A percentile compares a stretch with the other conserved stretches of the same genome.
These are phyloP conservation scores for Frankliniella fusca DNA, from an alignment of 2,888 invertebrate species.

Conservation along the genomic window DNA sequence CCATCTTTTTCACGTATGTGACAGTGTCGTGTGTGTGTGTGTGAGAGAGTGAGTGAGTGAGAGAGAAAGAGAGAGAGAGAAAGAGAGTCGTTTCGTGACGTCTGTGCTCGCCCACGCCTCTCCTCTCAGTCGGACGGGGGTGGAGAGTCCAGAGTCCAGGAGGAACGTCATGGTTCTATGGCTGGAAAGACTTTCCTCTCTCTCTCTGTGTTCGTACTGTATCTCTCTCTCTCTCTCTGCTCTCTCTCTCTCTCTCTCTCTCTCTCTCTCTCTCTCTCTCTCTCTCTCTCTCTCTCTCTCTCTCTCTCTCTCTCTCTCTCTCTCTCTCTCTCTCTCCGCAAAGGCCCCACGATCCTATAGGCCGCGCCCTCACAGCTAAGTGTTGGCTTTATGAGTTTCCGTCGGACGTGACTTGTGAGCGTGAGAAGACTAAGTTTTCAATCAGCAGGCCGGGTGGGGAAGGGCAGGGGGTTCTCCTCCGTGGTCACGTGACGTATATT, in stretches of 20 bases:
- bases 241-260: not conserved
- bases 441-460: not conserved
- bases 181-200: too few relatives aligned
- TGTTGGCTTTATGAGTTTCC: slow-evolving; percentile 26
- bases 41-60: too few relatives aligned
- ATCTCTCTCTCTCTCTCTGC: not conserved
- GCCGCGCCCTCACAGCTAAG: not conserved
- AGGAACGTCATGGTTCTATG: too few relatives aligned
- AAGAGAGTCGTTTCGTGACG: too few relatives aligned
- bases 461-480: not conserved
- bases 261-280: not conserved
- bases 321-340: not conserved
- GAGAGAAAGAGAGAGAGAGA: too few relatives aligned
- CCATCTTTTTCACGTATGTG: too few relatives aligned
- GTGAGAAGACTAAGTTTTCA: not conserved
- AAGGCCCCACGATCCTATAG: not conserved
- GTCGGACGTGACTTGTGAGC: slow-evolving; percentile 10
- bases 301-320: slow-evolving; percentile 1
- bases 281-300: slow-evolving; percentile 1
- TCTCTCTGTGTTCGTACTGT: too few relatives aligned
- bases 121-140: too few relatives aligned
- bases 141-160: too few relatives aligned
- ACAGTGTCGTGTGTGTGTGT: too few relatives aligned
- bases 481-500: not conserved
- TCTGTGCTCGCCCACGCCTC: too few relatives aligned